Conservation (phyloP, 2,888 invertebrate species). For the Amiota mariae region DNA sequence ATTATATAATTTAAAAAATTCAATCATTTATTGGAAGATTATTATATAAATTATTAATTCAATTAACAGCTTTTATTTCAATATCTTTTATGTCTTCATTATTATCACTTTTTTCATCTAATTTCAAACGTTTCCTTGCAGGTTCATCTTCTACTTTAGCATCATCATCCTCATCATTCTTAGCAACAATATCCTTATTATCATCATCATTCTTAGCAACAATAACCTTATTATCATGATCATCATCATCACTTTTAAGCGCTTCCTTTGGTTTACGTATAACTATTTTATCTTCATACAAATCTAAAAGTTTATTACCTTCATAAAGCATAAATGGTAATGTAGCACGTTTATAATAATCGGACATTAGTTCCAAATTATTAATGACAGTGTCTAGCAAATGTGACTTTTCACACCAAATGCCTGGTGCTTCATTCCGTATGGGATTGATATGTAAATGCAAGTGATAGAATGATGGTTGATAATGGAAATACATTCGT, state of each 20-base stretch:
- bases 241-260: not conserved
- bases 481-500: constrained; percentile 93
- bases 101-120: constrained; percentile 33
- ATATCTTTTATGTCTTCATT: too few relatives aligned
- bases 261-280: constrained; percentile 42
- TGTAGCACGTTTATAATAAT: constrained; percentile 89
- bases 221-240: not conserved
- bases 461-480: constrained; percentile 96
- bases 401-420: constrained; percentile 89
- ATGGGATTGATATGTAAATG: constrained; percentile 94
- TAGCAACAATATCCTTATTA: not conserved
- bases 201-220: not conserved
- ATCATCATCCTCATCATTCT: not conserved
- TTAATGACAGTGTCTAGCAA: constrained; percentile 90
- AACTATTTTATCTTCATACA: constrained; percentile 74
- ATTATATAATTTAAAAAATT: too few relatives aligned
- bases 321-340: constrained; percentile 87
- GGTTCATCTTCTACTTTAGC: constrained; percentile 45
- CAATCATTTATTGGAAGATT: too few relatives aligned
- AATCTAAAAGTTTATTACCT: constrained; percentile 81
- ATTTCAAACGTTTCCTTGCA: constrained; percentile 50
- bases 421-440: constrained; percentile 86
- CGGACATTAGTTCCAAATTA: constrained; percentile 86
- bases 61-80: too few relatives aligned
- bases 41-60: too few relatives aligned